Evolutionary conservation across 1,140 invertebrate genomes (phyloP).

Genomic region (Caerostris extrusa): DNA sequence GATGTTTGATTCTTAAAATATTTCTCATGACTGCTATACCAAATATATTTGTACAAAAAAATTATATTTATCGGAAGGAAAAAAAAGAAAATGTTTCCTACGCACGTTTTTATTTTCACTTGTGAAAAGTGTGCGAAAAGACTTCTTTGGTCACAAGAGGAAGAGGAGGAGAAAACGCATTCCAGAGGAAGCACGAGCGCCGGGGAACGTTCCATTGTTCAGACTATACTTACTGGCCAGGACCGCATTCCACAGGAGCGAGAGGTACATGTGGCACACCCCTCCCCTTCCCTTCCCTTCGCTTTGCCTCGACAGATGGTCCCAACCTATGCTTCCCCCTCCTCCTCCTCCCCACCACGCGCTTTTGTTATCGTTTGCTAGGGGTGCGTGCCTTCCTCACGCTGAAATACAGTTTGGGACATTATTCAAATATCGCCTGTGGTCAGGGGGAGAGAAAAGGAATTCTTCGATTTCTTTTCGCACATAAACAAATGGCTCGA

Average conservation of each 20-base stretch:
- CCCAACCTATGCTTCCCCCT: background rate
- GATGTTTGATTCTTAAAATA: too few relatives aligned
- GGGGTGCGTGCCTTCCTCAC: background rate
- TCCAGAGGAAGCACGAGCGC: slow-evolving; percentile 19
- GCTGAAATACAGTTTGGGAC: background rate
- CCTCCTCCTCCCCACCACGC: background rate
- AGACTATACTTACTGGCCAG: slow-evolving; percentile 71
- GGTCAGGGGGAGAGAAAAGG: too few relatives aligned
- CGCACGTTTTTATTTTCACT: too few relatives aligned
- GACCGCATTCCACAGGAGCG: slow-evolving; percentile 69
- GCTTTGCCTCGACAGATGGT: slow-evolving; percentile 28
- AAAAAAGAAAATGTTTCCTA: too few relatives aligned
- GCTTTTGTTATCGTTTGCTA: background rate
- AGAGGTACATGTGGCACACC: slow-evolving; percentile 62
- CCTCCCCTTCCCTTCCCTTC: slow-evolving; percentile 14
- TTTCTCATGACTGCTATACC: too few relatives aligned
- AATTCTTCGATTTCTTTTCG: too few relatives aligned
- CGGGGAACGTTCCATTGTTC: slow-evolving; percentile 51
- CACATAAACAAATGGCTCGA: too few relatives aligned
- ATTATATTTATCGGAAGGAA: too few relatives aligned
- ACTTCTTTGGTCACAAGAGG: background rate
- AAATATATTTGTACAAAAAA: too few relatives aligned
- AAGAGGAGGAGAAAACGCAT: background rate
- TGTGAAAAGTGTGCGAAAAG: background rate
- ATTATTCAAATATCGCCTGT: too few relatives aligned